Percentiles rank a stretch among this genome's conserved stretches.
Conservation (phyloP, 2,888 invertebrate genomes). For the Eremobia ochroleuca region DNA sequence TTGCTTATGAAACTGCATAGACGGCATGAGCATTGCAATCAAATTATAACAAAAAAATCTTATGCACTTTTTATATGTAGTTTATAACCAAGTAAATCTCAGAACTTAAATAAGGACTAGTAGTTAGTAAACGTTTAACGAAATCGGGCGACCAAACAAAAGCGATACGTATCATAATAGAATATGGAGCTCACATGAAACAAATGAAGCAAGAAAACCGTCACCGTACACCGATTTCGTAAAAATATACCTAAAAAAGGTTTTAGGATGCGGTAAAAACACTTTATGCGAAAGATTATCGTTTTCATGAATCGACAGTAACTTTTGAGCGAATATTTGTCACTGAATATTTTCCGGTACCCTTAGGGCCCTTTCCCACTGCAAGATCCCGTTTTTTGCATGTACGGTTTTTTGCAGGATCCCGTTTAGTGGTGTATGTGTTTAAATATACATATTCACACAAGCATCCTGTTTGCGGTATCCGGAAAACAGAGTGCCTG, state of each 20-base stretch:
- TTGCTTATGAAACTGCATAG: not conserved
- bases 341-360: slow-evolving; percentile 22
- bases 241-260: slow-evolving; percentile 48
- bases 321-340: slow-evolving; percentile 57
- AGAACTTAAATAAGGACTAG: not conserved
- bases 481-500: no score
- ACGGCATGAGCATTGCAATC: not conserved
- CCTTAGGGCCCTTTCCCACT: no score
- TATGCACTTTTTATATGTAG: not conserved
- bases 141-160: slow-evolving; percentile 29
- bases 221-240: slow-evolving; percentile 50
- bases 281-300: slow-evolving; percentile 47
- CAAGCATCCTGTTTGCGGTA: no score
- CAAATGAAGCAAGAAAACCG: slow-evolving; percentile 45
- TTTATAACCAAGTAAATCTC: no score
- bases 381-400: no score
- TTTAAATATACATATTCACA: no score
- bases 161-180: slow-evolving; percentile 34
- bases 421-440: no score
- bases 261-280: slow-evolving; percentile 51
- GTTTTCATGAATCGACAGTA: slow-evolving; percentile 51
- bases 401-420: no score
- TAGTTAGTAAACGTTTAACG: not conserved
- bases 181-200: slow-evolving; percentile 38
- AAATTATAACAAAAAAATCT: not conserved